Evolutionary conservation across 2,797 vertebrate genomes (phyloP), one percentile per base, ranked within the genome.

Genomic region (Nyctalus aviator): DNA sequence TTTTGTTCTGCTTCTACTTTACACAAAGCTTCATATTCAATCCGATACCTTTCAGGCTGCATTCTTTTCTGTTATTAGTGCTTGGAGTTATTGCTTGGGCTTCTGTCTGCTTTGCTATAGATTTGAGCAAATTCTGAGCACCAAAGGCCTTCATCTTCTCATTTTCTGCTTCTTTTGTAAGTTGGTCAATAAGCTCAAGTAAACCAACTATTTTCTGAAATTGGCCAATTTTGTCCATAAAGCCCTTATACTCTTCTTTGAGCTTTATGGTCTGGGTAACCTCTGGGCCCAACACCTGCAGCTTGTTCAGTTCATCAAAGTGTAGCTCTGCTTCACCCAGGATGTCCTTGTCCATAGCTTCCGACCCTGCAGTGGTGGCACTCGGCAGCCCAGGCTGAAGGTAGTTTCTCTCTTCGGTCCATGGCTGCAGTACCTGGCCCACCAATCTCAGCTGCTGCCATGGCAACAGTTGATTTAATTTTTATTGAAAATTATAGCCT

Each of bases 111-210:
- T 99, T 99, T 3, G 98, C 99, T 57, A 99, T 99, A 0, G 99
- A 99, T 97, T 99, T 99, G 86, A 99, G 98, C 94, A 99, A 96
- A 96, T 99, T 99, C 48, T 99, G 98, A 3, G 99, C 99, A 30
- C 99, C 99, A 0, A 99, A 99, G 6, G 99, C 99, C 99, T 99
- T 99, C 99, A 99, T 99, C 97, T 99, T 99, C 96, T 99, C 99
- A 0, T 98, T 99, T 95, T 99, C 99, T 0, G 99, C 99, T 96
- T 99, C 99, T 98, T 99, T 99, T 37, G 99, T 99, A 92, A 99
- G 96, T 23, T 99, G 99, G 94, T 99, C 99, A 44, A 99, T 99
- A 59, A 99, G 98, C 41, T 99, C 99, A 23, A 99, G 99, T 18
- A 99, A 98, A 94, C 98, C 98, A 15, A 99, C 99, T 94, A 99